These are phyloP conservation scores for Macrotrachela quadricornifera DNA, from an alignment of 1,140 invertebrate genomes.

Conservation along the genomic window DNA sequence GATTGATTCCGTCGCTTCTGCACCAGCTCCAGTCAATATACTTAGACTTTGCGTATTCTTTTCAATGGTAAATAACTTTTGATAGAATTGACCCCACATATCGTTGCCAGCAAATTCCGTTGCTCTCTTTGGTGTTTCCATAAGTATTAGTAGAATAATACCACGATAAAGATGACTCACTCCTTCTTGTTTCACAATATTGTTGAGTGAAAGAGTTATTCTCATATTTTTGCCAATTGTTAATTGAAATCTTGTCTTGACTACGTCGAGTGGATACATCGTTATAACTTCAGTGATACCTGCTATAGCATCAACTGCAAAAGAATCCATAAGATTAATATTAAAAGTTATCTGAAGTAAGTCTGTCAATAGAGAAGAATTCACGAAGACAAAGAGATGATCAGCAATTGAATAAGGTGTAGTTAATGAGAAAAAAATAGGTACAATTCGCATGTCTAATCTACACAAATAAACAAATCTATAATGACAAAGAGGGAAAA, in stretches of 20 bases:
- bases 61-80: background rate
- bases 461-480: no score
- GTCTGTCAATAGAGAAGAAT: no score
- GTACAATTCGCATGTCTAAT: no score
- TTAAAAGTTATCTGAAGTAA: no score
- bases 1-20: slow-evolving; percentile 65
- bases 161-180: slow-evolving; percentile 47
- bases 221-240: slow-evolving; percentile 42
- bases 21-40: slow-evolving; percentile 53
- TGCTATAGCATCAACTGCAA: slow-evolving; percentile 7
- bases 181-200: no score
- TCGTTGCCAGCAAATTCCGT: slow-evolving; percentile 56
- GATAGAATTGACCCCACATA: slow-evolving; percentile 37
- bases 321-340: no score
- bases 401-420: no score
- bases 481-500: no score
- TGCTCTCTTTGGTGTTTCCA: slow-evolving; percentile 79
- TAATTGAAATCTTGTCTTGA: slow-evolving; percentile 67
- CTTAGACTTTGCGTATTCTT: slow-evolving; percentile 46
- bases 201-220: no score
- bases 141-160: slow-evolving; percentile 65
- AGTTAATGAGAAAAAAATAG: no score
- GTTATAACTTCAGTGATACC: slow-evolving; percentile 72
- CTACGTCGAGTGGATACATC: slow-evolving; percentile 77
- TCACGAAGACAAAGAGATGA: no score